A percentile compares a stretch with the other conserved stretches of the same genome.
phyloP scores from a whole-genome alignment of 2,888 invertebrate genomes.

The Steinernema hermaphroditum region DNA sequence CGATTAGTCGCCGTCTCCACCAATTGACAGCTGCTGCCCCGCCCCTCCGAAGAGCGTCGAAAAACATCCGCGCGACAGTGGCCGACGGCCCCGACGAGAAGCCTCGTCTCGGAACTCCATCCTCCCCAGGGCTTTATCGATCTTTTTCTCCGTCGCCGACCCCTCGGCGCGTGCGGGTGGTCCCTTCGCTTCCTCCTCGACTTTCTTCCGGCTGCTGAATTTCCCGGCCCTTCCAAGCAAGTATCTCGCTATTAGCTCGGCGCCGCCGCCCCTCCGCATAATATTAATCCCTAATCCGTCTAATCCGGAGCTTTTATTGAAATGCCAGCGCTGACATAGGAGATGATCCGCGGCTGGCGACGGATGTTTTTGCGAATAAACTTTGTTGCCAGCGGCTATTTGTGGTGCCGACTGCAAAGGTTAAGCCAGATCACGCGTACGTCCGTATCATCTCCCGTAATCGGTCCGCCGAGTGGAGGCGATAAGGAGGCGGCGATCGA shows the following conservation, averaged over 20 bases:
- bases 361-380: slow-evolving; percentile 29
- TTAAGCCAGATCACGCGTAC: slow-evolving; percentile 15
- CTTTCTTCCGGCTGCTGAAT: slow-evolving; percentile 9
- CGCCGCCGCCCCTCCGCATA: neutral
- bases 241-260: too few species aligned
- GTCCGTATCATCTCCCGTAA: neutral
- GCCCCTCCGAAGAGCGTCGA: slow-evolving; percentile 26
- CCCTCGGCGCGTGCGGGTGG: slow-evolving; percentile 19
- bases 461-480: neutral
- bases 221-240: neutral
- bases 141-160: slow-evolving; percentile 20
- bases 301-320: slow-evolving; percentile 13
- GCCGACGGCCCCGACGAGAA: slow-evolving; percentile 18
- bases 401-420: slow-evolving; percentile 28
- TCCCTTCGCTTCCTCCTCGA: slow-evolving; percentile 19
- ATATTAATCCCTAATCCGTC: slow-evolving; percentile 23
- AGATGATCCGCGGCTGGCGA: slow-evolving; percentile 9
- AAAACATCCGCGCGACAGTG: slow-evolving; percentile 30
- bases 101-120: slow-evolving; percentile 14
- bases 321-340: slow-evolving; percentile 22
- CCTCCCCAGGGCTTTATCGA: slow-evolving; percentile 12
- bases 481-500: slow-evolving; percentile 13
- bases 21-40: slow-evolving; percentile 28
- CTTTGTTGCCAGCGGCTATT: slow-evolving; percentile 17
- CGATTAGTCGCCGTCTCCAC: slow-evolving; percentile 24